Base-by-base conservation (phyloP, 2,113 vertebrate genomes). In the Campylorhamphus procurvoides region DNA sequence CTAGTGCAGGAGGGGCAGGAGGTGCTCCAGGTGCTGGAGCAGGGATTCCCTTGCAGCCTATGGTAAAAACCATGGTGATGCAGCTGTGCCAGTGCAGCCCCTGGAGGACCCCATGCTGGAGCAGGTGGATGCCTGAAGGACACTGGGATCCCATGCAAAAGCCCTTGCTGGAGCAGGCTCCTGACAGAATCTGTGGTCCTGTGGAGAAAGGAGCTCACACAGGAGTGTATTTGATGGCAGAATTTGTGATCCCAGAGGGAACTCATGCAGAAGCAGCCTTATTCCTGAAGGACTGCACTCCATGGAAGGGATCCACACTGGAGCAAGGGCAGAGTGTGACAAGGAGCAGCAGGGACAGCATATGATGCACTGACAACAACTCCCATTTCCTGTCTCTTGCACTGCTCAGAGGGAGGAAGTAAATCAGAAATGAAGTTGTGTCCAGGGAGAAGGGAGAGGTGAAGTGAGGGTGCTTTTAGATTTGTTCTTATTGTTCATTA, bases 61-160 rank as follows among this genome's bases (percentile, higher is more conserved):
- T 15, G 27, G 12, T 6, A 35, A 28, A 66, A 35, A 5, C 18
- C 20, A 15, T 5, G 11, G 9, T 40, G 25, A 40, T 2, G 22
- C 60, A 66, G 40, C 20, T 79, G 62, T 64, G 3, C 5, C 10
- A 3, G 40, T 29, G 25, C 28, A 76, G 50, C 8, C 31, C 20
- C 0, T 1, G 22, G 10, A 67, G 8, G 29, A 56, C 8, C 1
- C 18, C 17, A 52, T 0, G 0, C 2, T 1, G 0, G 19, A 74
- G 58, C 29, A 76, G 47, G 19, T 27, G 28, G 19, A 47, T 47
- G 13, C n/a, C 39, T 24, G 25, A 40, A 62, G 40, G 5, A 55
- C 28, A 47, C 17, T 35, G 13, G 12, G 14, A 46, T 29, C 24
- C 13, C 1, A 1, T 18, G 39, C n/a, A 82, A 40, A 53, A 53